Evolutionary conservation across 2,797 vertebrate genomes (phyloP), one percentile per base, ranked within the genome.

Genomic region (Centroberyx gerrardi): DNA sequence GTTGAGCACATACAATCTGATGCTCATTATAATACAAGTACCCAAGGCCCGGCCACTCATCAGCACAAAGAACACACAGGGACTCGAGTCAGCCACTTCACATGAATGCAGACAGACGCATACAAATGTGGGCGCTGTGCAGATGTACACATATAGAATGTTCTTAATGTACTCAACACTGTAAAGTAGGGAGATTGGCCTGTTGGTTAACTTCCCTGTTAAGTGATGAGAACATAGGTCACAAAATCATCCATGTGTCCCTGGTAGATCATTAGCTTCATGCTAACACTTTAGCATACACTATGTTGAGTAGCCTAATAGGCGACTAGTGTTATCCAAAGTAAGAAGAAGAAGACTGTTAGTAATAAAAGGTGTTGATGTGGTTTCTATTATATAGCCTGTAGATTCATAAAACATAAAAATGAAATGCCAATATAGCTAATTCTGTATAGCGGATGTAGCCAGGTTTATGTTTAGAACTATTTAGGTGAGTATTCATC

Each of bases 11-110:
- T 84, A 86, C 87, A 88, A 78, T 84, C 86, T 68, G 74, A 87
- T 90, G 88, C 87, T 89, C 90, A 92, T 90, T 88, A 91, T 88
- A 91, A 87, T 33, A 90, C 82, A 74, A 91, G 89, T 70, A 83
- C 82, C 84, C 88, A 87, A 89, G 87, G 89, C 86, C 89, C 38
- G 66, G 76, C 83, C 89, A 90, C 90, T 91, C 78, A 88, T 75
- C 79, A 2, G 65, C 84, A 91, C 88, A 92, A 92, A 90, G 85
- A 89, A 85, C 85, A 90, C 83, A 81, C 85, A 28, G 76, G 62
- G 73, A 78, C 68, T 74, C 81, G 36, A 67, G 74, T 77, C 52
- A 60, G 68, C 67, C 83, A 72, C 79, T 90, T 77, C 53, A 80
- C 87, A 79, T 89, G 82, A 83, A 65, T 78, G 76, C 70, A 60